Conservation (phyloP, 2,888 invertebrate species). For the Epistrophe grossulariae region DNA sequence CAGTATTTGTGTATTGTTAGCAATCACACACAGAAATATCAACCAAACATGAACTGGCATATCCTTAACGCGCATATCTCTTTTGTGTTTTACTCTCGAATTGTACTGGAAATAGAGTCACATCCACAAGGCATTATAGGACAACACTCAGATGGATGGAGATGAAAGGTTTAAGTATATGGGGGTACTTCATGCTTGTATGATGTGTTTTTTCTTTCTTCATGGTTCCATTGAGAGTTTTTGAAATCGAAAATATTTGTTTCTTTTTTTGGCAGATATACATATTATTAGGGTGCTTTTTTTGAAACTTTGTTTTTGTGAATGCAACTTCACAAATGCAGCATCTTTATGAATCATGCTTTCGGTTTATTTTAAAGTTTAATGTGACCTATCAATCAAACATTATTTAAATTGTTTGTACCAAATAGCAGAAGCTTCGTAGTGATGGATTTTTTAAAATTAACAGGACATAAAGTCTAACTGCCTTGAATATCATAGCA, state of each 20-base stretch:
- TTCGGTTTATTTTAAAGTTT: no score
- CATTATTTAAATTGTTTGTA: no score
- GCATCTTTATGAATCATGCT: no score
- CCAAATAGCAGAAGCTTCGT: no score
- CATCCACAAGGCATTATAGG: slow-evolving; percentile 43
- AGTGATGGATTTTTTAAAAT: no score
- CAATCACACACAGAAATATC: slow-evolving; percentile 64
- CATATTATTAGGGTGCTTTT: background rate
- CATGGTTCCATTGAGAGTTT: slow-evolving; percentile 52
- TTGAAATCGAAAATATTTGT: slow-evolving; percentile 55
- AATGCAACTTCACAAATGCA: no score
- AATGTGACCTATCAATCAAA: no score
- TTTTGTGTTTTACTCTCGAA: slow-evolving; percentile 70
- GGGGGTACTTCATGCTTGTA: slow-evolving; percentile 48
- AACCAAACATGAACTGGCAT: slow-evolving; percentile 71
- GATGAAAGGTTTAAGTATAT: slow-evolving; percentile 24
- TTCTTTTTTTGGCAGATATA: slow-evolving; percentile 22
- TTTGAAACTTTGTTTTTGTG: no score
- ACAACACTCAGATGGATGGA: slow-evolving; percentile 34
- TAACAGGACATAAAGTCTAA: no score
- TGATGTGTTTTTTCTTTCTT: slow-evolving; percentile 47
- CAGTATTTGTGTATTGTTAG: slow-evolving; percentile 60
- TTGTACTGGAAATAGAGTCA: slow-evolving; percentile 58
- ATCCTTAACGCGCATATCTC: slow-evolving; percentile 76
- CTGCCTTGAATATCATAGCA: no score